Evolutionary conservation across 2,888 invertebrate species (phyloP).

Genomic region (Melinopterus prodromus): DNA sequence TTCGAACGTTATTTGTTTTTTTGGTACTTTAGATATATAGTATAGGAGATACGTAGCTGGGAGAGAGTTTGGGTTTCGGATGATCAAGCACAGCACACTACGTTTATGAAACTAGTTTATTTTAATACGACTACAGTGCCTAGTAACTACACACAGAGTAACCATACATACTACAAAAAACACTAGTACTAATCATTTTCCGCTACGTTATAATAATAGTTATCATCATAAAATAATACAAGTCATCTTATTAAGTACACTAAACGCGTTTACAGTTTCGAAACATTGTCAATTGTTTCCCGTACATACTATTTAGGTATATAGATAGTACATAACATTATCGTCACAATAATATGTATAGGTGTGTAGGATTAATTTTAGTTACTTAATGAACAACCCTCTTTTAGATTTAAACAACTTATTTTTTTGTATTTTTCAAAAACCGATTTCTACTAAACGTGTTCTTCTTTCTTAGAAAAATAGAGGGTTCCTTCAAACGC

Average conservation of each 20-base stretch:
- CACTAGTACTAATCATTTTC: conserved; percentile 54
- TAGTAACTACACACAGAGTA: conserved; percentile 60
- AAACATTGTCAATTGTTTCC: conserved; percentile 45
- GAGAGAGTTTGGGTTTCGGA: conserved; percentile 47
- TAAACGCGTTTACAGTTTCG: conserved; percentile 25
- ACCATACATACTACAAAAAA: conserved; percentile 58
- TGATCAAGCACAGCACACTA: conserved; percentile 64
- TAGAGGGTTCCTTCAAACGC: neutral
- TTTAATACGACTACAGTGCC: conserved; percentile 65
- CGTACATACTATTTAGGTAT: conserved; percentile 26
- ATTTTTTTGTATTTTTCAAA: neutral
- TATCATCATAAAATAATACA: conserved; percentile 51
- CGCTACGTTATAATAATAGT: conserved; percentile 52
- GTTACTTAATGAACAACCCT: neutral
- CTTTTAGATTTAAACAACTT: neutral
- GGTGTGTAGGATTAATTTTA: neutral
- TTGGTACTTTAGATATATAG: too few relatives aligned
- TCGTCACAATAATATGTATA: neutral
- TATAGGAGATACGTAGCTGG: conserved; percentile 44
- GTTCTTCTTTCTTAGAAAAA: neutral
- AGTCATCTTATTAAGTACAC: conserved; percentile 45
- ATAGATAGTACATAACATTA: neutral
- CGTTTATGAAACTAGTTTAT: conserved; percentile 66
- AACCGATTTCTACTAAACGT: neutral
- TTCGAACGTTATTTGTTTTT: conserved; percentile 27